Evolutionary conservation across 30 jellyfish, hydroid and myxozoan genomes (phyloP), one percentile per base, ranked within the genome.

Genomic region (Aurelia aurita complex sp. Pacific): DNA sequence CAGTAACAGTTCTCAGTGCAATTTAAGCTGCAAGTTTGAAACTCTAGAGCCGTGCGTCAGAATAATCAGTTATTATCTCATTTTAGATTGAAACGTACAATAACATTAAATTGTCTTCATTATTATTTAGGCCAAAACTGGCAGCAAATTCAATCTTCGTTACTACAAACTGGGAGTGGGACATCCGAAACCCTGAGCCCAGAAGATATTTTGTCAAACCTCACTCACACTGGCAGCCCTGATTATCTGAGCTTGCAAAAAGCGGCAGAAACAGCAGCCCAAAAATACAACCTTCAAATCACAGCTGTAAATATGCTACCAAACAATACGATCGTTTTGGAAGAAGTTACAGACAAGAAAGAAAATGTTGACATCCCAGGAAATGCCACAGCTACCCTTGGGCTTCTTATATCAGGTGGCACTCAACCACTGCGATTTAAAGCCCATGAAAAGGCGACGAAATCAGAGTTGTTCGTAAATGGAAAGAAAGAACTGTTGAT

Each of bases 131-230:
- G 96, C 34, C 99, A 94, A 85, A 82, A 87, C 66, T 94, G 99
- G 99, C 93, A 89, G 64, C 90, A 88, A 66, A 80, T 94, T 60
- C 97, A 89, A 72, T 81, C 97, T 15, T 94, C 99, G 13, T 70
- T 88, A 9, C 95, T 94, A 12, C 91, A 88, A 88, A 80, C 96
- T 18, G 97, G 99, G 14, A 65, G 96, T 35, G 97, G 94, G 5
- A 71, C 69, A 67, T 32, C 97, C 38, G 92, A 73, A 40, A 46
- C 57, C 57, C 57, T 46, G 15, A 33, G 68, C 7, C 82, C 71
- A 15, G 74, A 77, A 46, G 87, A 76, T 35, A 54, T 76, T 4
- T 6, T 82, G 12, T 73, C 71, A 4, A 68, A 50, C 23, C 63
- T 42, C 7, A 76, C 77, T 15, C 61, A 69, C 36, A 67, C 67